phyloP scores from a whole-genome alignment of 2,797 vertebrate species.

The Sciurus carolinensis region DNA sequence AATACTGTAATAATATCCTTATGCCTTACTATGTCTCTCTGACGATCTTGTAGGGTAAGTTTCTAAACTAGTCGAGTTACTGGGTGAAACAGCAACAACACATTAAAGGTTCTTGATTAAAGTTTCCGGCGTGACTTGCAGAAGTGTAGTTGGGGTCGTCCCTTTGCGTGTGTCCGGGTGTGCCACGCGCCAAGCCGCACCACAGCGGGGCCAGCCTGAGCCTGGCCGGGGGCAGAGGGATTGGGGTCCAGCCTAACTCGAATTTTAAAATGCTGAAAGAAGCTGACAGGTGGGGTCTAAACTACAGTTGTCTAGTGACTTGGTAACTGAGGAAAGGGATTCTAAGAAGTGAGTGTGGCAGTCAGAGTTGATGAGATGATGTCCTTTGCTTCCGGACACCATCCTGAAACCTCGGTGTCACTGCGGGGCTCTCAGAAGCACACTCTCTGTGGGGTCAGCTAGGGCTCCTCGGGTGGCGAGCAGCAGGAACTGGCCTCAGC shows the following conservation, averaged over 20 bases:
- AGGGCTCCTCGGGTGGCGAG: not conserved
- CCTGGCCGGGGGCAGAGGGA: not conserved
- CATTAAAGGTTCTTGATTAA: not conserved
- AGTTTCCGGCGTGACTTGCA: not conserved
- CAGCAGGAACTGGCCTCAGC: not conserved
- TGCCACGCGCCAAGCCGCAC: not conserved
- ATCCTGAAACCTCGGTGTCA: not conserved
- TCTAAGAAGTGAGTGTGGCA: not conserved
- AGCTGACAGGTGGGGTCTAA: not conserved
- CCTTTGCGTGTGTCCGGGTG: not conserved
- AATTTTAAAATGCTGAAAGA: not conserved
- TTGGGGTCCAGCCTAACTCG: not conserved
- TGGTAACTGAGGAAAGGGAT: not conserved
- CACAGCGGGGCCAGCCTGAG: not conserved
- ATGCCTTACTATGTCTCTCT: not conserved
- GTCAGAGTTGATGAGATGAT: not conserved
- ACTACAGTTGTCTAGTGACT: not conserved
- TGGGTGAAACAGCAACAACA: not conserved
- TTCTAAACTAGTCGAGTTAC: slow-evolving; percentile 17
- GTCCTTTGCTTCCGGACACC: not conserved
- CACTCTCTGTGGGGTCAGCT: not conserved
- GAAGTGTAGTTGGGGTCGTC: not conserved
- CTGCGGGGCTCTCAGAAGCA: not conserved
- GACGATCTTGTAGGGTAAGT: slow-evolving; percentile 7
- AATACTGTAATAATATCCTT: slow-evolving; percentile 16